Evolutionary conservation across 2,797 vertebrate genomes (phyloP).

Genomic region (Rhinella marina): DNA sequence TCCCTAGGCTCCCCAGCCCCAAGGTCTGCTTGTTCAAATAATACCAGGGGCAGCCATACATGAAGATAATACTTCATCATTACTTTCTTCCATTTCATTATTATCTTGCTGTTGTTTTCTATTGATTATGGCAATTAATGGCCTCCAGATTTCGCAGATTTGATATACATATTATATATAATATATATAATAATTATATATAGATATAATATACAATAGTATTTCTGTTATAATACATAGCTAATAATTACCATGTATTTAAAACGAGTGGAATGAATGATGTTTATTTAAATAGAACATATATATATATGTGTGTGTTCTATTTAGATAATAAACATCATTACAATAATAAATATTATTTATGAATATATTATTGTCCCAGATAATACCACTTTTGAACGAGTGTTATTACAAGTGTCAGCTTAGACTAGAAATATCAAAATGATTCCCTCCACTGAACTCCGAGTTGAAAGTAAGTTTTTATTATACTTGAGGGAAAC

Average conservation of each 20-base stretch:
- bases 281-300: no score
- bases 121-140: neutral
- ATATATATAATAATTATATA: no score
- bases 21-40: neutral
- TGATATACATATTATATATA: neutral
- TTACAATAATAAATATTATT: neutral
- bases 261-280: no score
- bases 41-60: constrained; percentile 69
- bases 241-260: no score
- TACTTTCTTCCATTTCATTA: neutral
- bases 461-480: constrained; percentile 93
- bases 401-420: constrained; percentile 89
- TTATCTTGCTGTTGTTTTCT: neutral
- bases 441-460: constrained; percentile 92
- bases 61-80: constrained; percentile 6
- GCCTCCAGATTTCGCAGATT: neutral
- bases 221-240: no score
- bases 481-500: constrained; percentile 98
- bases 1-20: neutral
- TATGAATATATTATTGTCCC: neutral
- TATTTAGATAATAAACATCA: no score
- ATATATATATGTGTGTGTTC: no score
- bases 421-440: constrained; percentile 86
- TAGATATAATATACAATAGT: no score
- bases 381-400: constrained; percentile 62